Evolutionary conservation across 2,797 vertebrate genomes (phyloP).

Genomic region (Scleropages formosus): DNA sequence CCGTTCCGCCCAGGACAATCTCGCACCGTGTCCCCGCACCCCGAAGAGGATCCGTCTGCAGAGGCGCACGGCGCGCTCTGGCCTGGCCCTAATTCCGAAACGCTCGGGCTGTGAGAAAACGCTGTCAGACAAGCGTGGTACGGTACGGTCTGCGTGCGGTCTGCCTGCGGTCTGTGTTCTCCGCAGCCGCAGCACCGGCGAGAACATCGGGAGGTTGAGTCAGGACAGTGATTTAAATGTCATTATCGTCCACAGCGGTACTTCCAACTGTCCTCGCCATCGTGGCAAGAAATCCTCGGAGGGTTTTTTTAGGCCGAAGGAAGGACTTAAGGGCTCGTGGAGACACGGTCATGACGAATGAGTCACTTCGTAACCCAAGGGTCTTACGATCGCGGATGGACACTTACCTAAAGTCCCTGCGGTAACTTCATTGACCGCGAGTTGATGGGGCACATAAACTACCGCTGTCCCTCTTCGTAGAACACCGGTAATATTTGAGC

Average conservation of each 20-base stretch:
- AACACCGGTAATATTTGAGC: conserved; percentile 9
- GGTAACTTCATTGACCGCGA: conserved; percentile 4
- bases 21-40: too few relatives aligned
- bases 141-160: conserved; percentile 3
- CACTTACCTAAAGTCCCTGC: neutral
- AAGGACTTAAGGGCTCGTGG: neutral
- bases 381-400: neutral
- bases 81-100: conserved; percentile 15
- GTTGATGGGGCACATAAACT: conserved; percentile 8
- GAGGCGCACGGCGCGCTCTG: neutral
- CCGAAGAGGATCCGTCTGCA: conserved; percentile 12
- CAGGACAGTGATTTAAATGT: neutral
- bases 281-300: conserved; percentile 1
- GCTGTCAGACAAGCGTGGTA: neutral
- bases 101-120: conserved; percentile 17
- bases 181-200: conserved; percentile 10
- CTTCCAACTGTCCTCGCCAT: neutral
- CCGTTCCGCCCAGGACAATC: neutral
- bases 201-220: neutral
- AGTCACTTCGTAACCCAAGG: neutral
- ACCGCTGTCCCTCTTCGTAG: conserved; percentile 15
- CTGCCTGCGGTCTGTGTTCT: neutral
- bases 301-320: neutral
- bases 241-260: neutral
- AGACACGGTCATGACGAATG: neutral